Percentiles rank a stretch among this genome's conserved stretches.
phyloP scores from a whole-genome alignment of 2,888 invertebrate genomes.

The Agapostemon virescens region DNA sequence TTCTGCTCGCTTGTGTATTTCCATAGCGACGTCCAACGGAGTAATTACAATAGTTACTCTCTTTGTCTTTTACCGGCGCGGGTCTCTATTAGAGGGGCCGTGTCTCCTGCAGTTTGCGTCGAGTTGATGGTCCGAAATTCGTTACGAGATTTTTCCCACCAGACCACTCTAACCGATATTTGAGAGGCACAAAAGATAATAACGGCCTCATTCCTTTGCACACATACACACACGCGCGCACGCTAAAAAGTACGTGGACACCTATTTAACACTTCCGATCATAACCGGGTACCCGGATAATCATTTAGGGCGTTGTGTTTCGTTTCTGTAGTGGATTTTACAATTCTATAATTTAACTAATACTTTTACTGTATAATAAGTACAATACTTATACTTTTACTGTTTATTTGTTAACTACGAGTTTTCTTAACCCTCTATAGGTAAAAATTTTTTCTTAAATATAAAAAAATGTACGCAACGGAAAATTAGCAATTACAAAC shows the following conservation, averaged over 20 bases:
- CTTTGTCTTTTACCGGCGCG: constrained; percentile 30
- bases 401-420: too few relatives aligned
- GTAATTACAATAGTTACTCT: constrained; percentile 43
- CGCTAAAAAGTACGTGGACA: background rate
- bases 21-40: background rate
- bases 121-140: constrained; percentile 32
- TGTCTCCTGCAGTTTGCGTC: constrained; percentile 23
- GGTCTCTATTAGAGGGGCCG: constrained; percentile 41
- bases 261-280: background rate
- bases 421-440: too few relatives aligned
- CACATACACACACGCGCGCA: too few relatives aligned
- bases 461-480: too few relatives aligned
- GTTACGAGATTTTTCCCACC: constrained; percentile 30
- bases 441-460: too few relatives aligned
- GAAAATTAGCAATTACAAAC: too few relatives aligned
- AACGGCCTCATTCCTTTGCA: background rate
- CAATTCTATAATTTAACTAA: too few relatives aligned
- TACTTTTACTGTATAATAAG: too few relatives aligned
- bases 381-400: too few relatives aligned
- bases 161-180: constrained; percentile 14
- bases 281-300: background rate
- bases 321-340: too few relatives aligned
- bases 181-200: background rate
- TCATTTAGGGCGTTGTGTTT: background rate
- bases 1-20: background rate